phyloP scores from a whole-genome alignment of 1,140 invertebrate species.

The Brachionus calyciflorus region DNA sequence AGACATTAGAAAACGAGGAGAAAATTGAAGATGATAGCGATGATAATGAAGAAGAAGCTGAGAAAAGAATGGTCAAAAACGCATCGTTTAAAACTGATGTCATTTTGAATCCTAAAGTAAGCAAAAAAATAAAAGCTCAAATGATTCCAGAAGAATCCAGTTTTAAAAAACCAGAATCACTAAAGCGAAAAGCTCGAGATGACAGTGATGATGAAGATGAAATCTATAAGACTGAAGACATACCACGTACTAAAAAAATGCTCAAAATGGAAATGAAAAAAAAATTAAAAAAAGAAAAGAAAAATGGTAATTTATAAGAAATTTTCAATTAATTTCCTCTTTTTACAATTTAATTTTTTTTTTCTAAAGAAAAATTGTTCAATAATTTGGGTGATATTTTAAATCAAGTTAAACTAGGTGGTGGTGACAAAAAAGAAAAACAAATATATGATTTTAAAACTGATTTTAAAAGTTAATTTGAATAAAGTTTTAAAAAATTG shows the following conservation, averaged over 20 bases:
- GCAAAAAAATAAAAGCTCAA: conserved; percentile 24
- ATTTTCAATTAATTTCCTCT: background rate
- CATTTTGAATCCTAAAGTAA: conserved; percentile 23
- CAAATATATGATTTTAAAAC: conserved; percentile 43
- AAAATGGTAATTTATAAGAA: conserved; percentile 12
- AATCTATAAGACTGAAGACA: conserved; percentile 22
- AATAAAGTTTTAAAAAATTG: background rate
- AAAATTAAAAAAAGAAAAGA: conserved; percentile 31
- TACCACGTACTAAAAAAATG: conserved; percentile 44
- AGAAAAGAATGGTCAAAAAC: conserved; percentile 15
- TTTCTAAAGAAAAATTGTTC: conserved; percentile 20
- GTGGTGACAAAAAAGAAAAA: background rate
- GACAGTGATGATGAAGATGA: conserved; percentile 18
- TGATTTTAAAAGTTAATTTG: conserved; percentile 36
- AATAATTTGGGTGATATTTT: conserved; percentile 29
- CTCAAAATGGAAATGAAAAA: conserved; percentile 36
- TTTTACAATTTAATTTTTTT: background rate
- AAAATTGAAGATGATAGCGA: background rate
- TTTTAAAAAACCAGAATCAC: background rate
- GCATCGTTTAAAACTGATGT: background rate
- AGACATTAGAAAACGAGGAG: conserved; percentile 18
- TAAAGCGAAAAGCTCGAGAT: conserved; percentile 25
- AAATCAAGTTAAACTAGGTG: conserved; percentile 8
- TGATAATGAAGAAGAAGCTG: background rate
- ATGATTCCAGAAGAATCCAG: background rate